phyloP scores from a whole-genome alignment of 2,797 vertebrate genomes.

The Tamandua tetradactyla region DNA sequence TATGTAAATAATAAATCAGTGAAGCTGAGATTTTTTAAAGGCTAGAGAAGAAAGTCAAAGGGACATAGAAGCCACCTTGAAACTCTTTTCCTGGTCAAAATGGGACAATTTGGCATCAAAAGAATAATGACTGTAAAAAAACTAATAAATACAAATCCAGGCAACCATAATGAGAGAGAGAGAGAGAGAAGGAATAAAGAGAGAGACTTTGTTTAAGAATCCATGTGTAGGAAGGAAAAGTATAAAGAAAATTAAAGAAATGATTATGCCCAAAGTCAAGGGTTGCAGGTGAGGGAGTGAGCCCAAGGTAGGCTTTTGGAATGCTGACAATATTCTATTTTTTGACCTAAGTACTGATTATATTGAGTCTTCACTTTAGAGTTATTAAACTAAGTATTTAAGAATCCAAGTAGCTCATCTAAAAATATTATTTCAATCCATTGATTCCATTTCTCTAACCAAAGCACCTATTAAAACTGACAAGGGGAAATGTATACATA shows the following conservation, averaged over 20 bases:
- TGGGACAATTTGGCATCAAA: not conserved
- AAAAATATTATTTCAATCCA: not conserved
- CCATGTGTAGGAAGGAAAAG: not conserved
- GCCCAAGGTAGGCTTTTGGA: not conserved
- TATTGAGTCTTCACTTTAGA: not conserved
- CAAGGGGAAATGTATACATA: not conserved
- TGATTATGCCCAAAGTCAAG: not conserved
- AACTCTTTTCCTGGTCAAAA: not conserved
- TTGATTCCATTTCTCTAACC: not conserved
- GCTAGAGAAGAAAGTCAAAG: not conserved
- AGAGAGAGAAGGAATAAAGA: not conserved
- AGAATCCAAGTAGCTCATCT: not conserved
- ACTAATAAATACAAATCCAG: not conserved
- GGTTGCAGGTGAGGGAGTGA: accelerated
- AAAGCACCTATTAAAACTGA: not conserved
- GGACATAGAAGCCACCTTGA: not conserved
- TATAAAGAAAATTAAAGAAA: not conserved
- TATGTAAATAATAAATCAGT: not conserved
- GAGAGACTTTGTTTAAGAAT: not conserved
- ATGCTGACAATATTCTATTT: not conserved
- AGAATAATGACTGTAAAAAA: not conserved
- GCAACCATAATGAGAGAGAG: not conserved
- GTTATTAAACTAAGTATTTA: not conserved
- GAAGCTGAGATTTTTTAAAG: not conserved
- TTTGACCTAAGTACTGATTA: not conserved